Evolutionary conservation across 2,113 vertebrate genomes (phyloP).

Genomic region (Festucalex cinctus): DNA sequence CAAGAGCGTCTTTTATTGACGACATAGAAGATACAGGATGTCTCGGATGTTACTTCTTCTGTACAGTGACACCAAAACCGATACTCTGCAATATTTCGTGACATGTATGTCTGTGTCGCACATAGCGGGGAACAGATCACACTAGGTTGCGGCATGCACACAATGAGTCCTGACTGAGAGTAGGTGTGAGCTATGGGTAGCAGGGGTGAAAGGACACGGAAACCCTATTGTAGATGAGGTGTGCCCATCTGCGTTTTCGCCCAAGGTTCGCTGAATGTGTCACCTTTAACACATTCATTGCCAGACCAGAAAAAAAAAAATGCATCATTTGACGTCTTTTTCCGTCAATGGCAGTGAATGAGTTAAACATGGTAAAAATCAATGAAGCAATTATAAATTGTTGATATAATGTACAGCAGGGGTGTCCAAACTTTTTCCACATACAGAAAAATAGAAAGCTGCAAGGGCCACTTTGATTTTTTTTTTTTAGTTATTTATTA

Average conservation of each 20-base stretch:
- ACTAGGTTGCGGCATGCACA: conserved; percentile 13
- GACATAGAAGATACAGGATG: conserved; percentile 32
- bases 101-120: conserved; percentile 10
- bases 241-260: not conserved
- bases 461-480: too few species aligned
- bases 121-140: conserved; percentile 6
- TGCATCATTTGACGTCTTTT: too few species aligned
- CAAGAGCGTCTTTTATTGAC: conserved; percentile 26
- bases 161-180: conserved; percentile 36
- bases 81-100: conserved; percentile 32
- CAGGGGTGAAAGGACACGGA: conserved; percentile 48
- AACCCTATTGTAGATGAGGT: conserved; percentile 59
- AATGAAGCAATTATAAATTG: too few species aligned
- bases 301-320: too few species aligned
- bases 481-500: too few species aligned
- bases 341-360: too few species aligned
- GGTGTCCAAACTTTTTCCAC: too few species aligned
- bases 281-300: too few species aligned
- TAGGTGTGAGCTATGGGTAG: conserved; percentile 63
- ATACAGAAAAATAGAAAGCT: too few species aligned
- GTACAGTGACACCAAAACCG: conserved; percentile 38
- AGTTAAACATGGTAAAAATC: too few species aligned
- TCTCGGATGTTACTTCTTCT: conserved; percentile 49
- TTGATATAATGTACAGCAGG: too few species aligned
- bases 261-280: conserved; percentile 40